phyloP scores from a whole-genome alignment of 2,113 vertebrate species.

The Eurystomus gularis region DNA sequence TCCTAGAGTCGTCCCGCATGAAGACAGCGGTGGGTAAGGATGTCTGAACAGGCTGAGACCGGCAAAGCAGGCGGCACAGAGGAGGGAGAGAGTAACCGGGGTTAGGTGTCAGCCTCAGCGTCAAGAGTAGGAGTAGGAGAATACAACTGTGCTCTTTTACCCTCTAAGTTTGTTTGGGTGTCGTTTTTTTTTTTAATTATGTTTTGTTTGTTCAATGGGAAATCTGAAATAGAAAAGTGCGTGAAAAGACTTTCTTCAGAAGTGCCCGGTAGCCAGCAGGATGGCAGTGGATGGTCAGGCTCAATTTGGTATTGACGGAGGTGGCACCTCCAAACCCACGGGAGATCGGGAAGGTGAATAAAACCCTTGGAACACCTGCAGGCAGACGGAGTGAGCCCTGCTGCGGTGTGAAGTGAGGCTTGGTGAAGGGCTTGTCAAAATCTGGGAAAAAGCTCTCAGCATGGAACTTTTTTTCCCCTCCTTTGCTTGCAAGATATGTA shows the following conservation, averaged over 20 bases:
- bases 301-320: not conserved
- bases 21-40: fast-evolving
- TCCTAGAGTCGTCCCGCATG: fast-evolving
- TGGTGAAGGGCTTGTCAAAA: not conserved
- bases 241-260: not conserved
- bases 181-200: not conserved
- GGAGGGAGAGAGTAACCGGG: not conserved
- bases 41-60: not conserved
- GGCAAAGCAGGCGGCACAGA: not conserved
- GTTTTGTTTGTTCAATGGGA: not conserved
- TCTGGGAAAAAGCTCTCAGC: not conserved
- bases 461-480: not conserved
- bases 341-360: not conserved
- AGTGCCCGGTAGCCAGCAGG: not conserved
- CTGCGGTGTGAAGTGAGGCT: not conserved
- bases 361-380: not conserved
- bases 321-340: not conserved
- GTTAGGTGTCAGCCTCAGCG: not conserved
- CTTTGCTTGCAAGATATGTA: not conserved
- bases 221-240: not conserved
- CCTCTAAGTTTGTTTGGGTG: not conserved
- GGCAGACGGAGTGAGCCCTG: not conserved
- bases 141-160: fast-evolving
- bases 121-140: not conserved
- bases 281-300: not conserved